Evolutionary conservation across 1,140 invertebrate genomes (phyloP), one percentile per base, ranked within the genome.

Genomic region (Drosophila equinoxialis): DNA sequence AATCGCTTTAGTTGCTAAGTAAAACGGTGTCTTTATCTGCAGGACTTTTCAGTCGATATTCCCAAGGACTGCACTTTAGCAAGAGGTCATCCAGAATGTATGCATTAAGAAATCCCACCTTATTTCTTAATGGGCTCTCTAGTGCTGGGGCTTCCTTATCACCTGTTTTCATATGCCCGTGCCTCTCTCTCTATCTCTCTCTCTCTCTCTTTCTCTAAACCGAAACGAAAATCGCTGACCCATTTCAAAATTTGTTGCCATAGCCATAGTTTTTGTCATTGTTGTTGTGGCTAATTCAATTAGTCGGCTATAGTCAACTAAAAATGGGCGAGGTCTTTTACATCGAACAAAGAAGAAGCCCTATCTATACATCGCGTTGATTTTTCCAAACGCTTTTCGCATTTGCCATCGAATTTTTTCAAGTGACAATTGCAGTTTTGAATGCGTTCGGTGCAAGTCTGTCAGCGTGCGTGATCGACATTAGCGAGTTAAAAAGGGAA

Each of bases 371-470:
- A 39, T 20, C 26, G 35, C 35, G 14, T 57, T 65, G 64, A 59
- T 41, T 61, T 62, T 73, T 48, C 59, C 68, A 55, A 66, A 17
- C 54, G 58, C 57, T 68, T 66, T 61, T 55, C 73, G 60, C 72
- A 63, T 64, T 64, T 62, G 54, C 48, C 74, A 71, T 59, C 42
- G 59, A 54, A 51, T 45, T 39, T 76, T 76, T 68, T 48, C 30
- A 71, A 23, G 37, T 68, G 73, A 48, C 84, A 87, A 87, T 87
- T 87, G 84, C 83, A 83, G 63, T 87, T 87, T 69, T 74, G 76
- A 79, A 75, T 89, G 83, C 83, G 83, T 89, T 87, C 77, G 83
- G 80, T 83, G 83, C 83, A 87, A 79, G 83, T 87, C 83, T 65
- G 5, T 37, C n/a, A 26, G 26, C 57, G 57, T 33, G 33, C 57